A percentile compares a stretch with the other conserved stretches of the same genome.
Evolutionary conservation across 2,797 vertebrate genomes (phyloP).

Genomic region (Syngnathus rostellatus): DNA sequence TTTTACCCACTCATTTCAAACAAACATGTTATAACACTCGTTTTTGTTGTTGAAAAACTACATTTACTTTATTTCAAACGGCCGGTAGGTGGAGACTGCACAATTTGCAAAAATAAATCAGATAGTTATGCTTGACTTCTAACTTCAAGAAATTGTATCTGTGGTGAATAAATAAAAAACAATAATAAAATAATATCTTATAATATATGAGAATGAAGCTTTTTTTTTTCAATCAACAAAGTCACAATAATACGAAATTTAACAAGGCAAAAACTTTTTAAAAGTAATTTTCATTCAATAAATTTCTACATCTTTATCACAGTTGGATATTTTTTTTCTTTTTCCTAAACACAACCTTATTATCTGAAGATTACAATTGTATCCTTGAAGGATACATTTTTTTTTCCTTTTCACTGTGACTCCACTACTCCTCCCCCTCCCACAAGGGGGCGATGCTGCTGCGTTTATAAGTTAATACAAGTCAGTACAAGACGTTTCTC

Average conservation of each 20-base stretch:
- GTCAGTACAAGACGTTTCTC: not conserved
- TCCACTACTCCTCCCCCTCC: slow-evolving; percentile 7
- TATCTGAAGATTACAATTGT: not conserved
- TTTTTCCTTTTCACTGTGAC: not conserved
- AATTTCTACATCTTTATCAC: not conserved
- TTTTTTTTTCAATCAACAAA: not conserved
- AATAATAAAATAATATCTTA: too few species aligned
- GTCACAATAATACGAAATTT: not conserved
- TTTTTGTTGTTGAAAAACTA: not conserved
- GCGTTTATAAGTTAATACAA: slow-evolving; percentile 2
- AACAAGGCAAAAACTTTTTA: not conserved
- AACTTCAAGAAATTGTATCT: not conserved
- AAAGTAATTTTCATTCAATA: not conserved
- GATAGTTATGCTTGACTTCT: not conserved
- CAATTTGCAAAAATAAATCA: not conserved
- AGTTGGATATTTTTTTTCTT: not conserved
- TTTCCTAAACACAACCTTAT: not conserved
- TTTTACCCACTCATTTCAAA: too few species aligned
- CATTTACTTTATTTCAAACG: not conserved
- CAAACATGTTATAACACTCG: too few species aligned
- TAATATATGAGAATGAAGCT: not conserved
- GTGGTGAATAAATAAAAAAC: not conserved
- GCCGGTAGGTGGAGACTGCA: not conserved
- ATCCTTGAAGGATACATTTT: not conserved
- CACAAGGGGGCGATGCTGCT: slow-evolving; percentile 58